Conservation (phyloP, 2,888 invertebrate species). For the Xylota segnis region DNA sequence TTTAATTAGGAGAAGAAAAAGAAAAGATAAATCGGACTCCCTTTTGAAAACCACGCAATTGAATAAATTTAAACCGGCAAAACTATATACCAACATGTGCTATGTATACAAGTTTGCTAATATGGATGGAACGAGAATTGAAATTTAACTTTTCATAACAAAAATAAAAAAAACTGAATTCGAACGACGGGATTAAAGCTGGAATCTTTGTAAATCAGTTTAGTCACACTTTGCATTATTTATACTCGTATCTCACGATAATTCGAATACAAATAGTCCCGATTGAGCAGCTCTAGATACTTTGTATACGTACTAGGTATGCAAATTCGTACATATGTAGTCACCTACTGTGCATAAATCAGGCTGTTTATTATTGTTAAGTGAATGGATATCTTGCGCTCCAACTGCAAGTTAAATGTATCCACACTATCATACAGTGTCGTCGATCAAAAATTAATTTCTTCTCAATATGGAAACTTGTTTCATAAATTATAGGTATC, state of each 20-base stretch:
- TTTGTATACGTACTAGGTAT: background rate
- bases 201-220: slow-evolving; percentile 9
- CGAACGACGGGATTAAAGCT: background rate
- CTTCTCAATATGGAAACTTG: slow-evolving; percentile 62
- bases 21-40: background rate
- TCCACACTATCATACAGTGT: slow-evolving; percentile 10
- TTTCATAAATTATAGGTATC: slow-evolving; percentile 61
- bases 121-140: background rate
- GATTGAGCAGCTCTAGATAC: slow-evolving; percentile 21
- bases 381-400: slow-evolving; percentile 35
- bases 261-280: slow-evolving; percentile 46
- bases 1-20: slow-evolving; percentile 7
- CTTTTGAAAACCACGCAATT: background rate
- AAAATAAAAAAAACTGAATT: background rate
- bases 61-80: background rate
- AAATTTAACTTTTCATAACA: slow-evolving; percentile 8
- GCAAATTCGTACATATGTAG: background rate
- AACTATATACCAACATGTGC: background rate
- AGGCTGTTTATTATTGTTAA: slow-evolving; percentile 52
- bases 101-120: slow-evolving; percentile 3
- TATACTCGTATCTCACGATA: slow-evolving; percentile 42
- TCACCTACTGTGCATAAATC: slow-evolving; percentile 57
- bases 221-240: slow-evolving; percentile 52
- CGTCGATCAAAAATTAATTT: slow-evolving; percentile 10
- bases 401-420: slow-evolving; percentile 8